Base-by-base conservation (phyloP, 1,140 invertebrate species). In the Ips typographus region DNA sequence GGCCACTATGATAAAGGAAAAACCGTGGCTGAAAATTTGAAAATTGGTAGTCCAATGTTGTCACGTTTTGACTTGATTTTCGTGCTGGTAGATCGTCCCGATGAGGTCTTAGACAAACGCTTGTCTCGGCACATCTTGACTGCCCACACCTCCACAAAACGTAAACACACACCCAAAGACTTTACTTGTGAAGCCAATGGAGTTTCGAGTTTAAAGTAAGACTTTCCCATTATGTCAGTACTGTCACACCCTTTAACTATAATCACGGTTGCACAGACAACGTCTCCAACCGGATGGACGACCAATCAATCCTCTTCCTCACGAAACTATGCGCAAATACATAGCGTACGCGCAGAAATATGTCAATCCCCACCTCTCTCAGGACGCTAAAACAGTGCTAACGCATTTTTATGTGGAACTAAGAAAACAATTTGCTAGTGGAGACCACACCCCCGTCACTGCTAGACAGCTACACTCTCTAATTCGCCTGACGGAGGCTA, bases 21-120 rank as follows among this genome's bases (percentile, higher is more conserved):
- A 83, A 94, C 92, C 44, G 87, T 98, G 1, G 84, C 88, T 3
- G 94, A 98, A 83, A 98, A 98, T 82, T 85, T 98, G 59, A 92
- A 91, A 80, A 88, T 98, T 71, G 89, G 89, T 70, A 86, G 90
- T 40, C 88, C 95, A 2, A 82, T 98, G 56, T 80, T 98, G 2
- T 96, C 94, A 2, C 84, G 96, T 82, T 98, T 98, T 83, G 95
- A 98, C 83, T 82, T 98, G 51, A 89, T 96, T 47, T 98, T 97
- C 79, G 90, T 98, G 61, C 82, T 98, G 5, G 77, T 97, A 4
- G 96, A 98, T 82, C 86, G 88, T 78, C 92, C 94, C 22, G 87
- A 95, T 83, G 87, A 86, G 82, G 89, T 87, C 72, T 83, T 91
- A 71, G 94, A 96, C 79, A 86, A 85, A 62, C 84, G 91, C 77